phyloP scores from a whole-genome alignment of 2,113 vertebrate genomes.

The Connochaetes taurinus region DNA sequence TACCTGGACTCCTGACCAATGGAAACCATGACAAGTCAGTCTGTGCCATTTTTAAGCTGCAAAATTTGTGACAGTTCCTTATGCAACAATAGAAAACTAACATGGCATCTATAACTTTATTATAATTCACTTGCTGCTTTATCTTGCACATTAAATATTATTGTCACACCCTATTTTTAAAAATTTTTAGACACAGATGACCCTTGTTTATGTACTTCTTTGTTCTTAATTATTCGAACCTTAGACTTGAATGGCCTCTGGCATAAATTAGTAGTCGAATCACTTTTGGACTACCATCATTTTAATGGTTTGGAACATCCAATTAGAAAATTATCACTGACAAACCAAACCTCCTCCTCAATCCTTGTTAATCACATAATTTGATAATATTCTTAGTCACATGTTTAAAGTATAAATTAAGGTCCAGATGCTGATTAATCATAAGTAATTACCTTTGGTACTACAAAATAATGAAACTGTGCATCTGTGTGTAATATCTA shows the following conservation, averaged over 20 bases:
- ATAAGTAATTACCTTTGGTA: not conserved
- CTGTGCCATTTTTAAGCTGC: not conserved
- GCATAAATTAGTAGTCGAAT: not conserved
- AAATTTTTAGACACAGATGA: not conserved
- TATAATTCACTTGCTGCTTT: not conserved
- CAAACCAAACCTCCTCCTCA: not conserved
- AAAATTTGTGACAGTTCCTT: not conserved
- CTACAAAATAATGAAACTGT: not conserved
- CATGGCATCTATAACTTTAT: slow-evolving; percentile 4
- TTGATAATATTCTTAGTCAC: not conserved
- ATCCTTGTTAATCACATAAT: not conserved
- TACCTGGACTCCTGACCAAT: not conserved
- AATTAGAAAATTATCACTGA: not conserved
- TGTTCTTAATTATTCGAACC: not conserved
- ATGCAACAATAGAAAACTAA: not conserved
- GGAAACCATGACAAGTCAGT: not conserved
- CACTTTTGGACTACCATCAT: not conserved
- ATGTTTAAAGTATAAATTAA: not conserved
- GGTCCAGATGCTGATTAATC: not conserved
- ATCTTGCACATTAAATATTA: not conserved
- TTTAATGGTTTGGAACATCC: slow-evolving; percentile 5
- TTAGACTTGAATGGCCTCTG: not conserved
- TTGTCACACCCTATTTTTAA: not conserved
- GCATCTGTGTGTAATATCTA: not conserved
- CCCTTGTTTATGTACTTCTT: not conserved